Base-by-base conservation (phyloP, 92 coral and sea anemone genomes). In the Anthopleura xanthogrammica region DNA sequence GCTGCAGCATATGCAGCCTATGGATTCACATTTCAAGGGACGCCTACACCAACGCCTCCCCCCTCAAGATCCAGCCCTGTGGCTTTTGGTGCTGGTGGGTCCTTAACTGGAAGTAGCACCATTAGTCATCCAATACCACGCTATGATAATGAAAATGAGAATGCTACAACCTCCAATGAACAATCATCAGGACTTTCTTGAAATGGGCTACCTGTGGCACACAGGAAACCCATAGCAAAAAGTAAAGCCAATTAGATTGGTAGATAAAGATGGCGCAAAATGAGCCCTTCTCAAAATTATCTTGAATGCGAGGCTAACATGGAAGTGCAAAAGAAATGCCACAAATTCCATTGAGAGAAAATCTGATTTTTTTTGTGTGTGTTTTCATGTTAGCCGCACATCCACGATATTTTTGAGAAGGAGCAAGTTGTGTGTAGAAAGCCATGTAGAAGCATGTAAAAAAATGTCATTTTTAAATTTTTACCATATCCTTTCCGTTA, bases 1-100 rank as follows among this genome's bases (percentile, higher is more conserved):
- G 99, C 99, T 65, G 98, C 98, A 23, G 99, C 98, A 4, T 97
- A 94, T 82, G 98, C 98, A 12, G 98, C 98, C 11, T 97, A 97
- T 77, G 99, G 99, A 41, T 97, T 97, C 80, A 90, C 98, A 23
- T 97, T 94, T 90, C 99, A 97, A 77, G 99, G 95, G 40, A 94
- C 92, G 3, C 76, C 89, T 3, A 85, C 96, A 16, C 83, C 98
- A 41, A 87, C 99, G 46, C 97, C 98, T 65, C 96, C 98, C 29
- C 95, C 98, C 76, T 77, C 94, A 75, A 91, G 99, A 75, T 95
- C 95, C 68, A 94, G 99, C 74, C 99, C 99, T 57, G 97, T 97
- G 42, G 98, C 99, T 17, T 89, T 97, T 77, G 94, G 98, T 55
- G 94, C 95, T 17, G 99, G 99, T 22, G 79, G 93, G 29, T 83